A percentile compares a stretch with the other conserved stretches of the same genome.
Conservation (phyloP, 2,888 invertebrate genomes). For the Spodoptera littoralis region DNA sequence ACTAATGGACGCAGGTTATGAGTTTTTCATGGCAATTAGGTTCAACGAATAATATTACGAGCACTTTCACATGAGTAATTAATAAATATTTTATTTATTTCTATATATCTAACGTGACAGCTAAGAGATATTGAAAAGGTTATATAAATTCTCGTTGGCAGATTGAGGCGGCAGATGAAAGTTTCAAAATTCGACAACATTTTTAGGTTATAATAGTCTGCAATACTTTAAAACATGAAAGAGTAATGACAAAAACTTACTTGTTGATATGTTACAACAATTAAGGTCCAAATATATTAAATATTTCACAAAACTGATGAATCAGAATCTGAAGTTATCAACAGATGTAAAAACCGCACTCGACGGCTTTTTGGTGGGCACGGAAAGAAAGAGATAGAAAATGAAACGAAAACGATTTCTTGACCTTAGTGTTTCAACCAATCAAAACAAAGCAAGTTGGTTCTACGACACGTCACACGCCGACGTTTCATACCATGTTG, state of each 20-base stretch:
- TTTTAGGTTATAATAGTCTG: conserved; percentile 49
- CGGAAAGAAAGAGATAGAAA: conserved; percentile 49
- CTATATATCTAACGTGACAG: neutral
- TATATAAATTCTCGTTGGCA: conserved; percentile 13
- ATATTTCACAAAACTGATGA: conserved; percentile 26
- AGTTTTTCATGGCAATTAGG: neutral
- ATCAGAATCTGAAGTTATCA: conserved; percentile 23
- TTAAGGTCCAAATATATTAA: conserved; percentile 5
- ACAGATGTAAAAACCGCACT: conserved; percentile 57
- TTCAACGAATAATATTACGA: neutral
- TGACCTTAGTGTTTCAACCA: conserved; percentile 28
- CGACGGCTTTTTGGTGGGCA: conserved; percentile 58
- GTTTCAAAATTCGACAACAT: conserved; percentile 51
- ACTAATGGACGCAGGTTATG: conserved; percentile 6
- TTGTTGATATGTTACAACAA: conserved; percentile 3
- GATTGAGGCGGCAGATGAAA: conserved; percentile 40
- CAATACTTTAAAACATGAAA: neutral
- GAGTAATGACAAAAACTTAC: conserved; percentile 28
- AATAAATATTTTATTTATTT: neutral
- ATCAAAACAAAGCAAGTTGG: conserved; percentile 12
- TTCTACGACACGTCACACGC: conserved; percentile 20
- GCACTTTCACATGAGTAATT: too few relatives aligned
- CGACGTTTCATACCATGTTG: neutral
- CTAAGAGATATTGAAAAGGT: neutral
- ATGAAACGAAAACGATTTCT: neutral